Conservation (phyloP, 2,888 invertebrate genomes). For the Cephus nigrinus region DNA sequence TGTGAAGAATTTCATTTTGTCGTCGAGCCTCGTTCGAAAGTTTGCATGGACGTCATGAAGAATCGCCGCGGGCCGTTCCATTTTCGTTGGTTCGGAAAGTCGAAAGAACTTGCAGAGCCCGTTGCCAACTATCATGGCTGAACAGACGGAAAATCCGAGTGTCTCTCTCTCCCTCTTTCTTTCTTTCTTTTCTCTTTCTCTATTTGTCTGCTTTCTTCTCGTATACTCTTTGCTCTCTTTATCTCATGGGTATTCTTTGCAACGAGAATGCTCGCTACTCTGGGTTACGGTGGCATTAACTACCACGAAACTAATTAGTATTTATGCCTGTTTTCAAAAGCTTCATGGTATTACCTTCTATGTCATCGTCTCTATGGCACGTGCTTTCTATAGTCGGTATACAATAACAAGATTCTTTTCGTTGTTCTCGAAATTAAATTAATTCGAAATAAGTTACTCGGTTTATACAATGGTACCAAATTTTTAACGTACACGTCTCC, state of each 20-base stretch:
- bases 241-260: constrained; percentile 13
- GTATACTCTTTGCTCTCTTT: constrained; percentile 10
- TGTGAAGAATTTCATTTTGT: background rate
- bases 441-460: too few relatives aligned
- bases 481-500: background rate
- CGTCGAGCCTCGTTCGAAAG: background rate
- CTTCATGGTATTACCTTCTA: constrained; percentile 32
- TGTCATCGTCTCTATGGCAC: constrained; percentile 1
- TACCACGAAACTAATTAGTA: constrained; percentile 42
- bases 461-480: background rate
- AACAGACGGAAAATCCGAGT: background rate
- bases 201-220: constrained; percentile 1
- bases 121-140: background rate
- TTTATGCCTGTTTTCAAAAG: constrained; percentile 41
- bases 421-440: too few relatives aligned
- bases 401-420: background rate
- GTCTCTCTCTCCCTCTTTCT: background rate
- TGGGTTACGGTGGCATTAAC: constrained; percentile 10
- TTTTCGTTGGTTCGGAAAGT: background rate
- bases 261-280: constrained; percentile 29
- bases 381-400: background rate
- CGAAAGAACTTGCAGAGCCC: background rate
- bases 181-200: background rate
- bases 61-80: background rate
- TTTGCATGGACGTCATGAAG: background rate